Evolutionary conservation across 2,113 vertebrate species (phyloP), one percentile per base, ranked within the genome.

Genomic region (Anolis carolinensis): DNA sequence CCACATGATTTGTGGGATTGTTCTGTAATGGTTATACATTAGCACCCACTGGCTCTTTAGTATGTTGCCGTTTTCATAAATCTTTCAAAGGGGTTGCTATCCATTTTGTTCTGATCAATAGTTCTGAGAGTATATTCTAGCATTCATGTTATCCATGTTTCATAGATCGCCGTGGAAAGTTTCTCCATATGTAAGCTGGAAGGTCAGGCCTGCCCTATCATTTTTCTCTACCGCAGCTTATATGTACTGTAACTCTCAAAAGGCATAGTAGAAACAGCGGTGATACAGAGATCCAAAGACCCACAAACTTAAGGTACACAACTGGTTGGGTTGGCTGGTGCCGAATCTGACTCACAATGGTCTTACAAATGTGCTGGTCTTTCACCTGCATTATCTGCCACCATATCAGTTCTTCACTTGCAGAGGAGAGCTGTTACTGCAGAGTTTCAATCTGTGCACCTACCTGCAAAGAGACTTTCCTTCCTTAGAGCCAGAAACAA

Each of bases 1-100:
- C 32, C 63, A 68, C 55, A 44, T 79, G 83, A 78, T 79, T 59
- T 85, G 65, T 71, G 74, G 82, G 65, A 52, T 78, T 39, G 63
- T 55, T 68, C 44, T 20, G 3, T 79, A 13, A 85, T 78, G 48
- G 75, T 55, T 85, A 78, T 85, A 52, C 75, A 70, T 79, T 27
- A 70, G 32, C 44, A 14, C 48, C 62, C 75, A 52, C n/a, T n/a
- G 63, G 65, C 44, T 55, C 80, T 82, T 71, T 52, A 70, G n/a
- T 71, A n/a, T 44, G 18, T 70, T 71, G 44, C 67, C n/a, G 32
- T 70, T 82, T 23, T 65, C 48, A 48, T 71, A 67, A 52, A 82
- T 82, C 67, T 52, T 63, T 71, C 83, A 85, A 36, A 8, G 50
- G 18, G 10, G 5, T 59, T 59, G 55, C 63, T 68, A n/a, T 78